Evolutionary conservation across 2,888 invertebrate species (phyloP), one percentile per base, ranked within the genome.

Genomic region (Drosophila crucigera): DNA sequence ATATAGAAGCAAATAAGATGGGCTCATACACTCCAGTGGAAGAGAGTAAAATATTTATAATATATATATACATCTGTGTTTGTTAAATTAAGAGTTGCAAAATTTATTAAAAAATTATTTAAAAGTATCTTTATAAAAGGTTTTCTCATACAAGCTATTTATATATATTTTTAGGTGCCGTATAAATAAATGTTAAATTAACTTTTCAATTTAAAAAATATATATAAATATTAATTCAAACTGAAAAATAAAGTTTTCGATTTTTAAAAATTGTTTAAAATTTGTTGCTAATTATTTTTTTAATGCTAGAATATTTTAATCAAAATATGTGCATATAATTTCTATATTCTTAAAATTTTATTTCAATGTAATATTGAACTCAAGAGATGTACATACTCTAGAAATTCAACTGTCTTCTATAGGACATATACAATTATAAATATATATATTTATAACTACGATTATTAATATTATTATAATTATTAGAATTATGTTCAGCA

Each of bases 371-470:
- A 39, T 19, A 9, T 9, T 19, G 9, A 39, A 19, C 4, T 39
- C 0, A 5, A 4, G 1, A 39, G 1, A 39, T 9, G 19, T 39
- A 39, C 1, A 39, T 3, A 19, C 3, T 37, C 3, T 37, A 37
- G 7, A 37, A 7, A 19, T 9, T 19, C 3, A 19, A 19, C 4
- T 19, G 19, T 39, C 9, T 41, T 2, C 10, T n/a, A 10, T 10
- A 4, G 0, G 10, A 41, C n/a, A 7, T 30, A 30, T 30, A 30
- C 7, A 30, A 30, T 30, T 19, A 19, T 6, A 19, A 2, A 4
- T 1, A n/a, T n/a, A 2, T 10, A 10, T n/a, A 10, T n/a, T n/a
- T 2, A 41, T 10, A 2, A 0, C 2, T 41, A n/a, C 30, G 0
- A 30, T 30, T 30, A 0, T 41, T 41, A 3, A 3, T 11, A n/a